Percentiles rank a stretch among this genome's conserved stretches.
phyloP scores from a whole-genome alignment of 2,113 vertebrate species.

The Eclectus roratus region DNA sequence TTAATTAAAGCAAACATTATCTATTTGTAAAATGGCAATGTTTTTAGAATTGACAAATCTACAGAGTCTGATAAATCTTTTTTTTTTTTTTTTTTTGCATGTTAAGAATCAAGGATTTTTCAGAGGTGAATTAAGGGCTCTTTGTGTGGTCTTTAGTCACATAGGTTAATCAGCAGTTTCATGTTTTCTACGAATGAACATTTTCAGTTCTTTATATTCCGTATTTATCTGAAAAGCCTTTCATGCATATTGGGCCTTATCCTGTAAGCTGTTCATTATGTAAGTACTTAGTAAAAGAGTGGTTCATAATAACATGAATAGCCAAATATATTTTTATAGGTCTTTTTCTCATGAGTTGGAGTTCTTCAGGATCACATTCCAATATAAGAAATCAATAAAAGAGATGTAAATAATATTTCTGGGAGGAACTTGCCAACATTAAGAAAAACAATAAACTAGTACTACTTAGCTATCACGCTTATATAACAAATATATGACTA shows the following conservation, averaged over 20 bases:
- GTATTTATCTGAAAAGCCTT: not conserved
- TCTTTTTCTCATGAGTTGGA: not conserved
- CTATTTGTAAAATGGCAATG: not conserved
- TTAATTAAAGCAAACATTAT: constrained; percentile 36
- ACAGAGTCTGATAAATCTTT: not conserved
- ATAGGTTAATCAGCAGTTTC: not conserved
- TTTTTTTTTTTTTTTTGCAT: not conserved
- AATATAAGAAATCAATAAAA: not conserved
- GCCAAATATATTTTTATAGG: not conserved
- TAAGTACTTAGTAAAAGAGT: not conserved
- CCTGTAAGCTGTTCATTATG: not conserved
- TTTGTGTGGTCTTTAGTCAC: not conserved
- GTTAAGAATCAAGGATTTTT: not conserved
- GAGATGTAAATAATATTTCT: not conserved
- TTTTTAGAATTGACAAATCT: not conserved
- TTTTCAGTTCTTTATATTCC: not conserved
- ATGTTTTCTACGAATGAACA: not conserved
- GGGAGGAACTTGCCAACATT: not conserved
- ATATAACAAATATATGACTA: not conserved
- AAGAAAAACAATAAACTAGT: not conserved
- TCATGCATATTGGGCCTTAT: not conserved
- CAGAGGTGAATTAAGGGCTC: not conserved
- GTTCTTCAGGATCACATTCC: not conserved
- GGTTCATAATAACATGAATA: not conserved
- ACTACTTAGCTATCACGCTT: not conserved